Evolutionary conservation across 2,797 vertebrate species (phyloP).

Genomic region (Pampus argenteus): DNA sequence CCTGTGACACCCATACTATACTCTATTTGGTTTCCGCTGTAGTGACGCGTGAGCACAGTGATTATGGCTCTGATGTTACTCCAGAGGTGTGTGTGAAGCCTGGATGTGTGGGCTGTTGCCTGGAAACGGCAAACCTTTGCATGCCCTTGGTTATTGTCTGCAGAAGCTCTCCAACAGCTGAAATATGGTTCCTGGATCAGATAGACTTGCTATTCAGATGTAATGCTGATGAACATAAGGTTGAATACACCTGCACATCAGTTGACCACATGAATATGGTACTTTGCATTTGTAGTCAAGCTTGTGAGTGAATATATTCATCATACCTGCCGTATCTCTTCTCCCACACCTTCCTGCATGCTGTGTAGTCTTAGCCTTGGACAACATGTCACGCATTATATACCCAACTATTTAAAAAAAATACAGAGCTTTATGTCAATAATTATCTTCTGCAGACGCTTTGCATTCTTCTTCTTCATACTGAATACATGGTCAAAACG

Average conservation of each 20-base stretch:
- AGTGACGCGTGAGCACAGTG: background rate
- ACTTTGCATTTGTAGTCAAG: conserved; percentile 33
- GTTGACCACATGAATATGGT: background rate
- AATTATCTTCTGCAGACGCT: conserved; percentile 13
- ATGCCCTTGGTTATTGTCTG: conserved; percentile 1
- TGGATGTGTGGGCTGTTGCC: conserved; percentile 41
- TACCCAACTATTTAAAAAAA: no score
- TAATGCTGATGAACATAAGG: conserved; percentile 4
- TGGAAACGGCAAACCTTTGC: conserved; percentile 34
- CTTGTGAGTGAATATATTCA: conserved; percentile 41
- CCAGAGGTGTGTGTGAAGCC: conserved; percentile 10
- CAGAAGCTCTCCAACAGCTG: conserved; percentile 6
- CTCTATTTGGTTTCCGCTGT: background rate
- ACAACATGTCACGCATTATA: conserved; percentile 20
- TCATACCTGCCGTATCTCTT: conserved; percentile 24
- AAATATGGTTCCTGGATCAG: conserved; percentile 10
- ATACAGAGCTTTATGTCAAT: conserved; percentile 7
- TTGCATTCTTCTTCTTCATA: conserved; percentile 4
- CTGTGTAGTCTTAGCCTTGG: conserved; percentile 43
- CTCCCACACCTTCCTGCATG: conserved; percentile 24
- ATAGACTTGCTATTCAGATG: background rate
- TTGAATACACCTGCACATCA: conserved; percentile 2
- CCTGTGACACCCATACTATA: background rate
- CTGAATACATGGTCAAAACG: conserved; percentile 9
- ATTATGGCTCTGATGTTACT: conserved; percentile 11